Base-by-base conservation (phyloP, 1,140 invertebrate genomes). In the Drosophila arawakana region DNA sequence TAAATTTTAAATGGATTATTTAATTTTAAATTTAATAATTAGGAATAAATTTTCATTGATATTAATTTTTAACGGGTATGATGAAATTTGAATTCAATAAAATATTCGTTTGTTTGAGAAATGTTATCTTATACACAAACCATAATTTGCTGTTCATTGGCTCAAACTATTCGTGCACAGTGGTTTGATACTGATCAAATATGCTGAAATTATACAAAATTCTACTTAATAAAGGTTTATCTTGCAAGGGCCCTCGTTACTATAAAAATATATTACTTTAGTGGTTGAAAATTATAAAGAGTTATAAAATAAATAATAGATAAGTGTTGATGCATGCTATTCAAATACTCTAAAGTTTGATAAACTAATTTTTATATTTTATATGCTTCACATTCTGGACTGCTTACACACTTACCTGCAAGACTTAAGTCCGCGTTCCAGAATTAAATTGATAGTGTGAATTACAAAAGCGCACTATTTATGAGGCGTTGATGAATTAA, bases 401-500 rank as follows among this genome's bases (percentile, higher is more conserved):
- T 21, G 18, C 18, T 21, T 2, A 30, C 25, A 30, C 3, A 39
- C 35, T 41, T 8, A 41, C 47, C n/a, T 11, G 18, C 43, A 43
- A 34, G 35, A 3, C 3, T 5, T 25, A 44, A 37, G 8, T n/a
- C 34, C 15, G 30, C 0, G n/a, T 13, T 5, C 1, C n/a, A 4
- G 3, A n/a, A 1, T 30, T 5, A 13, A 21, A 46, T 13, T 39
- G 2, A 7, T 8, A 9, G 2, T 21, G 30, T 9, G 3, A 55
- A 50, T 37, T n/a, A 57, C 10, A 8, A 9, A 7, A 15, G 18
- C 7, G 18, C 43, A 9, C 25, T 55, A 46, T 61, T 59, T 39
- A 37, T 21, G 47, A 30, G 58, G 43, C 58, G 58, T 49, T 49
- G 58, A 74, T 74, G 25, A 74, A 70, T 70, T 62, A 57, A 57